Evolutionary conservation across 2,888 invertebrate species (phyloP).

Genomic region (Caenorhabditis parvicauda): DNA sequence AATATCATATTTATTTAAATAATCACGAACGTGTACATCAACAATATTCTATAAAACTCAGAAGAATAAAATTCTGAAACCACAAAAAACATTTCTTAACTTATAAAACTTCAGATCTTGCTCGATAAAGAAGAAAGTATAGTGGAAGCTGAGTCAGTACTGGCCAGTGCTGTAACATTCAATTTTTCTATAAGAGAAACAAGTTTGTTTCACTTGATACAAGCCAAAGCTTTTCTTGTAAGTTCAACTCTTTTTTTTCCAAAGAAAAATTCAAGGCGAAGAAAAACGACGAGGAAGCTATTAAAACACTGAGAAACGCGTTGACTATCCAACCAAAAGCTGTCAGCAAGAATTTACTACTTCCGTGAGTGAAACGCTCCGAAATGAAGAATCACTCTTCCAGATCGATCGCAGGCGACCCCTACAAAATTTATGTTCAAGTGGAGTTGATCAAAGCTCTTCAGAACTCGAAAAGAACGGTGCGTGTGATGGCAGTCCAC

Average conservation of each 20-base stretch:
- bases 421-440: constrained; percentile 81
- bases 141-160: constrained; percentile 34
- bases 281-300: constrained; percentile 35
- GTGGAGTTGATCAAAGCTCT: constrained; percentile 76
- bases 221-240: constrained; percentile 79
- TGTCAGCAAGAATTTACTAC: constrained; percentile 18
- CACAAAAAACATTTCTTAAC: too few species aligned
- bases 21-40: too few species aligned
- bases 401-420: constrained; percentile 49
- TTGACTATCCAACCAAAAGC: constrained; percentile 30
- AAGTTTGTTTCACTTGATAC: constrained; percentile 83
- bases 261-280: constrained; percentile 13
- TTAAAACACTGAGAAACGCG: constrained; percentile 28
- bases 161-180: constrained; percentile 75
- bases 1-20: too few species aligned
- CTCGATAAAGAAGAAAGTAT: constrained; percentile 44
- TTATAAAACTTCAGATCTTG: too few species aligned
- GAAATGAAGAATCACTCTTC: too few species aligned
- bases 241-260: constrained; percentile 62
- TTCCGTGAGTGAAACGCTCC: constrained; percentile 33
- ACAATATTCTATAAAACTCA: too few species aligned
- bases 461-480: constrained; percentile 63
- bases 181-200: constrained; percentile 89
- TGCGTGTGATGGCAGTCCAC: constrained; percentile 12
- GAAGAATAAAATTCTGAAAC: too few species aligned